A percentile compares a stretch with the other conserved stretches of the same genome.
Evolutionary conservation across 1,140 invertebrate genomes (phyloP).

Genomic region (Diplogasteroides magnus): DNA sequence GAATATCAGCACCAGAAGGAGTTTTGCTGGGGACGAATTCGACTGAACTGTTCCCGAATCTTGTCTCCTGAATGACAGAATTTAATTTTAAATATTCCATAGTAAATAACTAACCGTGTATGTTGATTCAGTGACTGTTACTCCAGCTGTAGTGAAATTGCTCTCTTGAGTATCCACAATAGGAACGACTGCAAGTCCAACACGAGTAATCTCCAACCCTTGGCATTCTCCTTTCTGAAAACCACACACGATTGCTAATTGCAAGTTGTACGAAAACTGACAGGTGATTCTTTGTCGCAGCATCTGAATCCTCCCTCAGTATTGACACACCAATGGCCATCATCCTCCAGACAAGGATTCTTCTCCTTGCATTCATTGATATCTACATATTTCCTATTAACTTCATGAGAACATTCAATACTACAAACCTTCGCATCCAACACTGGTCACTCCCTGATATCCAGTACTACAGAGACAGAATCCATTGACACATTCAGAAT

Average conservation of each 20-base stretch:
- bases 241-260: background rate
- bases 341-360: constrained; percentile 14
- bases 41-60: background rate
- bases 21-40: background rate
- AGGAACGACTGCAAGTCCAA: background rate
- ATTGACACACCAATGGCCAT: constrained; percentile 41
- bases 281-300: constrained; percentile 16
- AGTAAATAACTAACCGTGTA: background rate
- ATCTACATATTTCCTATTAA: constrained; percentile 30
- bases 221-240: background rate
- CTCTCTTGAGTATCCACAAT: background rate
- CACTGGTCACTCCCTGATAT: constrained; percentile 30
- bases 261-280: background rate
- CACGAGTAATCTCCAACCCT: background rate
- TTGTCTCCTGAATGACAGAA: too few relatives aligned
- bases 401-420: background rate
- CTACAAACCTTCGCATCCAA: constrained; percentile 36
- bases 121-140: constrained; percentile 2
- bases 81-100: too few relatives aligned
- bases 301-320: constrained; percentile 37
- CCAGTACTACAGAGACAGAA: constrained; percentile 34
- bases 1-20: background rate
- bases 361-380: constrained; percentile 37
- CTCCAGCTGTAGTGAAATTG: background rate
- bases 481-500: constrained; percentile 34